These are phyloP conservation scores for Conus canariensis DNA, from an alignment of 2,888 invertebrate species.

Conservation along the genomic window DNA sequence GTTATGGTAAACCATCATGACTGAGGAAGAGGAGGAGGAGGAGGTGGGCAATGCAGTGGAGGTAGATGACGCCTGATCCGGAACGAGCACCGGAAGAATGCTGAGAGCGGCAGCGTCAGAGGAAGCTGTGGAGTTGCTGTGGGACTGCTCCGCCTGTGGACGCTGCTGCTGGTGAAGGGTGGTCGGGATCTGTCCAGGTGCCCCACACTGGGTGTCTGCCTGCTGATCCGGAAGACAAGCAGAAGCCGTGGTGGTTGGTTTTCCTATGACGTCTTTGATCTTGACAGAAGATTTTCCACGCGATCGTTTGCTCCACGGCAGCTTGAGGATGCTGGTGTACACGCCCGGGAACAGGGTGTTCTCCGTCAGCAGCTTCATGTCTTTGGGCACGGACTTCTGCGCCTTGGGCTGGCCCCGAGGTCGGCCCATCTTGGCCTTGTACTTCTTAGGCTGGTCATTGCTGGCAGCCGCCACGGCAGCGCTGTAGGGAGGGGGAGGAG, in stretches of 20 bases:
- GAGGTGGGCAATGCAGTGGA: neutral
- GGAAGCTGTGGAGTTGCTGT: neutral
- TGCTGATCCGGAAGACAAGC: neutral
- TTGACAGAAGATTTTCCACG: slow-evolving; percentile 57
- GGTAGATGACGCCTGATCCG: neutral
- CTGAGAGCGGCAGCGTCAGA: slow-evolving; percentile 17
- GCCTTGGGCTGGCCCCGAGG: slow-evolving; percentile 47
- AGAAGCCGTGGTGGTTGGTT: neutral
- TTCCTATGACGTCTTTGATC: slow-evolving; percentile 29
- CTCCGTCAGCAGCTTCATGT: slow-evolving; percentile 70
- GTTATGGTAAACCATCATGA: slow-evolving; percentile 71
- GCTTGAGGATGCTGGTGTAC: slow-evolving; percentile 72
- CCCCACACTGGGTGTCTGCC: neutral
- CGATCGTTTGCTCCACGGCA: slow-evolving; percentile 71
- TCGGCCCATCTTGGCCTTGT: slow-evolving; percentile 48
- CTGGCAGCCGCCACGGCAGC: neutral
- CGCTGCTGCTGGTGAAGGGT: neutral
- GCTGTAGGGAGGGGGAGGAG: neutral
- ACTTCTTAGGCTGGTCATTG: neutral
- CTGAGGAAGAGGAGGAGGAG: slow-evolving; percentile 52
- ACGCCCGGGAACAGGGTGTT: slow-evolving; percentile 69
- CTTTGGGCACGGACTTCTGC: slow-evolving; percentile 53
- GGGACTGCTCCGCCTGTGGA: neutral
- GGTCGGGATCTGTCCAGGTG: neutral
- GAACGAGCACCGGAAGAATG: neutral